Conservation (phyloP, 1,140 invertebrate species). For the Ericerus pela region DNA sequence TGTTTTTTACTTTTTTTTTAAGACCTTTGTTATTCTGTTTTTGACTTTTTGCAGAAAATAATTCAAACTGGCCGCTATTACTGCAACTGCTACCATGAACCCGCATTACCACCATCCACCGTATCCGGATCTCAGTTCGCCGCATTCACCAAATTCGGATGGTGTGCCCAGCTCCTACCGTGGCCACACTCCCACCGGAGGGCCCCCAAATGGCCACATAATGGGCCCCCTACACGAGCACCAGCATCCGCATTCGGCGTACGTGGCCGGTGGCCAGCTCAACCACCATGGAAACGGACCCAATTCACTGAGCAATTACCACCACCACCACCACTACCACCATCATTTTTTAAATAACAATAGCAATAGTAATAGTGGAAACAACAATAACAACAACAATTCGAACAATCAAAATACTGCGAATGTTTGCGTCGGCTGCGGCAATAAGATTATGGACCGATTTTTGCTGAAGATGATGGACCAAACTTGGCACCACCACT, state of each 20-base stretch:
- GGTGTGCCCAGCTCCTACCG: slow-evolving; percentile 19
- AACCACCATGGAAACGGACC: slow-evolving; percentile 15
- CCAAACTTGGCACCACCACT: slow-evolving; percentile 84
- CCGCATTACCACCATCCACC: slow-evolving; percentile 28
- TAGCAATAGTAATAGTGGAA: slow-evolving; percentile 19
- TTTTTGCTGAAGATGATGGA: slow-evolving; percentile 50
- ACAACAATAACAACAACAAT: slow-evolving; percentile 22
- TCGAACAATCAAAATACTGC: slow-evolving; percentile 12
- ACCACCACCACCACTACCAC: slow-evolving; percentile 15
- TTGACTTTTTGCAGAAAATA: slow-evolving; percentile 18
- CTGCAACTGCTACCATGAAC: slow-evolving; percentile 24
- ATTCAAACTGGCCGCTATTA: slow-evolving; percentile 26
- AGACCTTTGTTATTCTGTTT: too few relatives aligned
- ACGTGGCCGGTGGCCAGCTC: slow-evolving; percentile 19
- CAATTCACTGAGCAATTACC: slow-evolving; percentile 3
- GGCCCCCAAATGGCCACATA: slow-evolving; percentile 6
- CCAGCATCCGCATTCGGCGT: slow-evolving; percentile 8
- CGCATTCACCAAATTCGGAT: slow-evolving; percentile 22
- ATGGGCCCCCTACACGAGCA: slow-evolving; percentile 14
- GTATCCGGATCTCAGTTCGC: slow-evolving; percentile 23
- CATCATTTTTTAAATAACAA: slow-evolving; percentile 21
- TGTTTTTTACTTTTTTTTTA: too few relatives aligned
- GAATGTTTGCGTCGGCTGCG: slow-evolving; percentile 36
- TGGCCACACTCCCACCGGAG: slow-evolving; percentile 18
- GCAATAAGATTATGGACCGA: slow-evolving; percentile 37